Conservation (phyloP, 2,797 vertebrate genomes). For the Eulemur mongoz region DNA sequence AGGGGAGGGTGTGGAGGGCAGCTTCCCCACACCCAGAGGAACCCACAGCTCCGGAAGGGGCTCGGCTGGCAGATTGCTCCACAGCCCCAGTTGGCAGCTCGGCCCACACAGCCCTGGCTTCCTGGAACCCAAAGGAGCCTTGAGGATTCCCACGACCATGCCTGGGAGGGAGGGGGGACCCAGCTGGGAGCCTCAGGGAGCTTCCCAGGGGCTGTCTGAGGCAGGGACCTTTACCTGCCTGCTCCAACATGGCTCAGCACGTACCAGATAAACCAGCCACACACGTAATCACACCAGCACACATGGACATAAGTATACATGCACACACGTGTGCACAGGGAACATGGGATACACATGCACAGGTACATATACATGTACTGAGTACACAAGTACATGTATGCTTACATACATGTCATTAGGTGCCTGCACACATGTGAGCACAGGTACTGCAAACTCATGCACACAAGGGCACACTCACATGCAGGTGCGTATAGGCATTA, state of each 20-base stretch:
- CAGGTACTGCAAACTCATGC: not conserved
- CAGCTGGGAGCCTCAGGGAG: not conserved
- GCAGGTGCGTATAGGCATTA: not conserved
- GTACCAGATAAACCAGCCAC: not conserved
- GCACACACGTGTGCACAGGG: not conserved
- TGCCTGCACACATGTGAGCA: not conserved
- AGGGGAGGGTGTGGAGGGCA: conserved; percentile 59
- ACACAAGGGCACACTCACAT: not conserved
- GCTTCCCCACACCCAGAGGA: conserved; percentile 74
- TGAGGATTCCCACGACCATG: not conserved
- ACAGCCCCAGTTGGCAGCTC: conserved; percentile 18
- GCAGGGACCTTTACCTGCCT: not conserved
- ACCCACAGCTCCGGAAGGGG: conserved; percentile 78
- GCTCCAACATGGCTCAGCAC: not conserved
- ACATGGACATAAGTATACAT: rapidly evolving
- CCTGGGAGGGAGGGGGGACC: not conserved
- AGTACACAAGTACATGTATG: too few relatives aligned
- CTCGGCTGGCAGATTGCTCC: conserved; percentile 73
- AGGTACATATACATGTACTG: not conserved
- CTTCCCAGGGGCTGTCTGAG: not conserved
- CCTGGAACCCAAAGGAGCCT: conserved; percentile 25
- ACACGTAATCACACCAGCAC: not conserved
- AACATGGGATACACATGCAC: not conserved
- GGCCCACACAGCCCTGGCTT: conserved; percentile 28
- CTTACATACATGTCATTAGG: not conserved